Evolutionary conservation across 2,888 invertebrate genomes (phyloP).

Genomic region (Lepetodrilus schrolli): DNA sequence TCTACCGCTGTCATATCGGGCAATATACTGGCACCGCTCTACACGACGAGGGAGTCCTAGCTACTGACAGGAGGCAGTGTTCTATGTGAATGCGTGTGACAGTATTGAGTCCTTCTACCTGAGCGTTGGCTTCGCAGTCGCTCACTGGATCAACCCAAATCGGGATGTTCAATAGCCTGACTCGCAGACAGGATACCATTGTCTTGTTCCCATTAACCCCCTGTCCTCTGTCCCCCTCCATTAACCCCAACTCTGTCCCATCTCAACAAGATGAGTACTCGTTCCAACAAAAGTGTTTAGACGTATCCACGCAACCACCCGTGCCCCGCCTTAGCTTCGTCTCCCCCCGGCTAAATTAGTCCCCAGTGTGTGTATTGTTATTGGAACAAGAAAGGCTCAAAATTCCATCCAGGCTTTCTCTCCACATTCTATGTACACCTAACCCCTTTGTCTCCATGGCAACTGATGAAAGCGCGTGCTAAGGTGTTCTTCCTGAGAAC

Average conservation of each 20-base stretch:
- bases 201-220: slow-evolving; percentile 13
- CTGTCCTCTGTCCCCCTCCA: slow-evolving; percentile 1
- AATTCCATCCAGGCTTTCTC: slow-evolving; percentile 7
- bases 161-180: slow-evolving; percentile 11
- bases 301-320: slow-evolving; percentile 1
- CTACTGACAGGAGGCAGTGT: neutral
- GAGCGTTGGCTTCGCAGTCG: neutral
- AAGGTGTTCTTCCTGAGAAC: slow-evolving; percentile 28
- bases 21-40: no score
- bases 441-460: slow-evolving; percentile 28
- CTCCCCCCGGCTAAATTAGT: slow-evolving; percentile 23
- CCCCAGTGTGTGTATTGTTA: slow-evolving; percentile 5
- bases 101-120: neutral
- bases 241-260: no score
- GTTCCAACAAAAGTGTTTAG: slow-evolving; percentile 20
- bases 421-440: slow-evolving; percentile 24
- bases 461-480: slow-evolving; percentile 28
- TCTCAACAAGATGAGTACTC: neutral
- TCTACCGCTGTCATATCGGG: neutral
- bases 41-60: neutral
- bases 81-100: no score
- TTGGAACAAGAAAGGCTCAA: slow-evolving; percentile 26
- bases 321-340: slow-evolving; percentile 1
- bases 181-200: slow-evolving; percentile 12
- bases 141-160: neutral